Evolutionary conservation across 2,888 invertebrate species (phyloP), one percentile per base, ranked within the genome.

Genomic region (Geotrupes spiniger): DNA sequence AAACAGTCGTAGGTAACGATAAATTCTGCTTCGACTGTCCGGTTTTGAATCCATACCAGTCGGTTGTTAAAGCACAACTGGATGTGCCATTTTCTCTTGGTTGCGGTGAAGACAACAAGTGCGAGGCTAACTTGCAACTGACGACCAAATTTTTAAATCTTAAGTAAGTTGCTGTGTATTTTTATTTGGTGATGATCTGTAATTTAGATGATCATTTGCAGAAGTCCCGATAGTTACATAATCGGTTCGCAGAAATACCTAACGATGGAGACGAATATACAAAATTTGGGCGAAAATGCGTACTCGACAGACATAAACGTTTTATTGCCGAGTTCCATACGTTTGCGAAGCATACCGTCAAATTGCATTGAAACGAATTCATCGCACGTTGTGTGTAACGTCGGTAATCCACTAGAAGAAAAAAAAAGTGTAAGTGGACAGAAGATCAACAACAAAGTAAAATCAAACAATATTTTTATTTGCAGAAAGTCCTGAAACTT

Each of bases 201-300:
- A n/a, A n/a, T n/a, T n/a, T n/a, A n/a, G 5, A 16, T 16, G 11
- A 21, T 15, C 28, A 8, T 8, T 51, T 51, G 3, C 40, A 66
- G 64, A 4, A 29, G 53, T 6, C 49, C 54, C 8, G 54, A 62
- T 15, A 47, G 42, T 6, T 69, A 69, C 48, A 56, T 71, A 3
- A 53, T 73, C 2, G 74, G 74, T 2, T 71, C 72, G 1, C 55
- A 52, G 2, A 57, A 66, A 5, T 58, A 61, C 6, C 42, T 73
- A 10, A 54, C 58, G 29, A 43, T 75, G 36, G 49, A 58, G 12
- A 59, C 67, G n/a, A 57, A 42, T 5, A 61, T 78, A 1, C 61
- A 55, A 2, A 78, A 78, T 54, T 53, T 51, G 0, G 76, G 75
- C 1, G 78, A 78, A 59, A 72, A 74, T 1, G 78, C 78, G 2